Evolutionary conservation across 1,140 invertebrate genomes (phyloP), one percentile per base, ranked within the genome.

Genomic region (Stenopsyche tienmushanensis): DNA sequence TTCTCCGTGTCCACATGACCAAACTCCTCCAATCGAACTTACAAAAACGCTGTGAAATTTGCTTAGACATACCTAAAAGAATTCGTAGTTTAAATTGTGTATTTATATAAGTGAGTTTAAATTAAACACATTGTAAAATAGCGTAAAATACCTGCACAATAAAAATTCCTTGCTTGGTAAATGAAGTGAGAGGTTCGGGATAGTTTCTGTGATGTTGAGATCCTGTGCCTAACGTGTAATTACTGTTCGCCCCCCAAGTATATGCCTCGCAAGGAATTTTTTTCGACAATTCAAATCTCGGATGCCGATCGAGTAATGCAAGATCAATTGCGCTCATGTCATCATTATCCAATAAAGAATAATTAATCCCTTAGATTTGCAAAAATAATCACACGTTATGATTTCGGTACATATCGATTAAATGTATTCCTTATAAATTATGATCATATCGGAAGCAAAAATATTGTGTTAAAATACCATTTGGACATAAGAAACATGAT

Each of bases 21-120:
- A 91, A 1, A 86, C 85, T 63, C 79, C 75, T 0, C 86, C 85
- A 62, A 71, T 70, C 1, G 71, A 72, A 2, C 80, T 78, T 26
- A 90, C 71, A 76, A 89, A 89, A 1, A 90, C 76, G 63, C 84
- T 85, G 75, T 92, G 90, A 74, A 89, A 91, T 74, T 89, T 89
- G 65, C 85, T 83, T 66, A 91, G 79, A 17, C 82, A 83, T 13
- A 90, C 77, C 78, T 79, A 65, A 34, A 18, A 77, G 76, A 57
- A 52, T 52, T 54, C 13, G 5, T 58, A 41, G 9, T 2, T 42
- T 17, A 15, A 57, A 57, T 20, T 5, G 23, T 42, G n/a, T 15
- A 60, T 49, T 39, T 21, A n/a, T 58, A n/a, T 24, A 58, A 29
- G 5, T 50, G 20, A 50, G 23, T 20, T 7, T 5, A 23, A 17